Evolutionary conservation across 2,888 invertebrate genomes (phyloP).

Genomic region (Spisula subtruncata): DNA sequence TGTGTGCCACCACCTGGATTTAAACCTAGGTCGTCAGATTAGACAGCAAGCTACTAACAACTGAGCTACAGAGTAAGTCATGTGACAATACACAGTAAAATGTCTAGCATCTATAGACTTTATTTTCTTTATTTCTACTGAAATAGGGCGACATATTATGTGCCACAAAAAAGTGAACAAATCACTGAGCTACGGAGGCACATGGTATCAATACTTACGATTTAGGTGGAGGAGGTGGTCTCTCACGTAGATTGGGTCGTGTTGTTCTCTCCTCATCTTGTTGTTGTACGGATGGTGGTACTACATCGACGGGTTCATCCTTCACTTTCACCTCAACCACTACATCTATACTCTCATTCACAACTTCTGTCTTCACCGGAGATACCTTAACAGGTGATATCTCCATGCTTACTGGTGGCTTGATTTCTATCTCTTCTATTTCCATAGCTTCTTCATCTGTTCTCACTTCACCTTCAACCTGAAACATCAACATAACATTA

Average conservation of each 20-base stretch:
- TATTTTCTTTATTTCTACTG: too few species aligned
- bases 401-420: neutral
- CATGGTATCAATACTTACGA: conserved; percentile 53
- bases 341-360: conserved; percentile 29
- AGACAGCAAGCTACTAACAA: too few species aligned
- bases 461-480: conserved; percentile 3
- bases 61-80: too few species aligned
- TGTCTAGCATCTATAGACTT: too few species aligned
- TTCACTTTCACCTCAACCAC: conserved; percentile 40
- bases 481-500: neutral
- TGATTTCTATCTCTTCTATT: neutral
- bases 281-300: too few species aligned
- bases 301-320: conserved; percentile 40
- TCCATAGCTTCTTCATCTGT: conserved; percentile 53
- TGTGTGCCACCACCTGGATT: too few species aligned
- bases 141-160: too few species aligned
- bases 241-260: conserved; percentile 60
- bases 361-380: neutral
- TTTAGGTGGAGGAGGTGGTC: conserved; percentile 60
- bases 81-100: too few species aligned
- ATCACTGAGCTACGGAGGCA: too few species aligned
- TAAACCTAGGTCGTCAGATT: too few species aligned
- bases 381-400: neutral
- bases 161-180: too few species aligned
- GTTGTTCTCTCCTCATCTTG: conserved; percentile 35